phyloP scores from a whole-genome alignment of 2,888 invertebrate genomes.

The Euclidia mi region DNA sequence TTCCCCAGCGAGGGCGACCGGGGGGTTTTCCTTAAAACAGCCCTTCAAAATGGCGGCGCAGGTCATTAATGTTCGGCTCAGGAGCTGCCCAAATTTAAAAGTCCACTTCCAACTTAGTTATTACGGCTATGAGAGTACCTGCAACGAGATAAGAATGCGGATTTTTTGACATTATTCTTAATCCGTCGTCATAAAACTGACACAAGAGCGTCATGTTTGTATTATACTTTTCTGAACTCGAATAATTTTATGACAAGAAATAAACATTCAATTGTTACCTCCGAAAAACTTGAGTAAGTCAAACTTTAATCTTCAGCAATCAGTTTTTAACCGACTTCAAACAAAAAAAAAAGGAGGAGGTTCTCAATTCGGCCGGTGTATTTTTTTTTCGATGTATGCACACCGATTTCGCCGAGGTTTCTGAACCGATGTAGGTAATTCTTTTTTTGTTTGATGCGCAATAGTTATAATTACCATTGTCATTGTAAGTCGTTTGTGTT shows the following conservation, averaged over 20 bases:
- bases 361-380: too few species aligned
- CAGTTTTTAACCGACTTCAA: too few species aligned
- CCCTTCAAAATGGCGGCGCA: slow-evolving; percentile 83
- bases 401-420: too few species aligned
- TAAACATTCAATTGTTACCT: slow-evolving; percentile 4
- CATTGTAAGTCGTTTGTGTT: too few species aligned
- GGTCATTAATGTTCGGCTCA: slow-evolving; percentile 82
- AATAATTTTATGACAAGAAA: not conserved
- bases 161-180: slow-evolving; percentile 33
- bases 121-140: slow-evolving; percentile 59
- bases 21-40: slow-evolving; percentile 81
- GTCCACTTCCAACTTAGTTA: slow-evolving; percentile 78
- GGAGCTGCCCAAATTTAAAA: slow-evolving; percentile 80
- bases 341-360: too few species aligned
- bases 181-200: slow-evolving; percentile 21
- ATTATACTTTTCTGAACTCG: not conserved
- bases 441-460: too few species aligned
- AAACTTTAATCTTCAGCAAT: not conserved
- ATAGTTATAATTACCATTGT: slow-evolving; percentile 4
- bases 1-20: slow-evolving; percentile 77
- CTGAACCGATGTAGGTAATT: too few species aligned
- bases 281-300: not conserved
- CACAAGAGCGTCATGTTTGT: slow-evolving; percentile 1
- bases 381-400: too few species aligned
- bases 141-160: slow-evolving; percentile 56